Evolutionary conservation across 2,113 vertebrate species (phyloP).

Genomic region (Pelusios castaneus): DNA sequence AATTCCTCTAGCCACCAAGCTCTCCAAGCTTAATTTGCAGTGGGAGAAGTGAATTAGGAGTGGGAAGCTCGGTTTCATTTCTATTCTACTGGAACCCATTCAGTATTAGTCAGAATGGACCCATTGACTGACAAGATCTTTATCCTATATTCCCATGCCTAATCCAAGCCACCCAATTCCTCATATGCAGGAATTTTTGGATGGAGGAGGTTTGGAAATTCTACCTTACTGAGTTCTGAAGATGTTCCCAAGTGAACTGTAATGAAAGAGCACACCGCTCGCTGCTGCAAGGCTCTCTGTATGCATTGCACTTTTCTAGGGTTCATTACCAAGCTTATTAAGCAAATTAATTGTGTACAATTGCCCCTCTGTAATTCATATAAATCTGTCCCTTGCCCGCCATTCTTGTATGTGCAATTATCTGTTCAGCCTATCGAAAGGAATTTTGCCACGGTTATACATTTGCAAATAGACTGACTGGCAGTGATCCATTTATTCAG

Average conservation of each 20-base stretch:
- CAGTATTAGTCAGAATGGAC: not conserved
- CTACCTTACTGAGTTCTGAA: not conserved
- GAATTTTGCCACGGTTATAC: not conserved
- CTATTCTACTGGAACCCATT: not conserved
- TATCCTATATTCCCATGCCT: not conserved
- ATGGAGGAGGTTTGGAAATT: accelerated
- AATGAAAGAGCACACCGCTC: not conserved
- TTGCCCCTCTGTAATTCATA: not conserved
- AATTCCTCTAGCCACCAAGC: not conserved
- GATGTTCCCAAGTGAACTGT: not conserved
- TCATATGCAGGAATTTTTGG: not conserved
- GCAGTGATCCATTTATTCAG: not conserved
- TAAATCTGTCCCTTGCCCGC: not conserved
- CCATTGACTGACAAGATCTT: not conserved
- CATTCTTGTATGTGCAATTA: accelerated
- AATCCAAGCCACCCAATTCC: not conserved
- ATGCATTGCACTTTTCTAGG: not conserved
- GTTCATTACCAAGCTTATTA: not conserved
- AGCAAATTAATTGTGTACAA: not conserved
- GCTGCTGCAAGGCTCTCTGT: not conserved
- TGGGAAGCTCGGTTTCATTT: not conserved
- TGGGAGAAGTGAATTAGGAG: not conserved
- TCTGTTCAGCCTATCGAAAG: not conserved
- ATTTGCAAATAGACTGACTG: not conserved
- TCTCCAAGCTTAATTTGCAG: not conserved